Conservation (phyloP, 1,140 invertebrate genomes). For the Caerostris extrusa region DNA sequence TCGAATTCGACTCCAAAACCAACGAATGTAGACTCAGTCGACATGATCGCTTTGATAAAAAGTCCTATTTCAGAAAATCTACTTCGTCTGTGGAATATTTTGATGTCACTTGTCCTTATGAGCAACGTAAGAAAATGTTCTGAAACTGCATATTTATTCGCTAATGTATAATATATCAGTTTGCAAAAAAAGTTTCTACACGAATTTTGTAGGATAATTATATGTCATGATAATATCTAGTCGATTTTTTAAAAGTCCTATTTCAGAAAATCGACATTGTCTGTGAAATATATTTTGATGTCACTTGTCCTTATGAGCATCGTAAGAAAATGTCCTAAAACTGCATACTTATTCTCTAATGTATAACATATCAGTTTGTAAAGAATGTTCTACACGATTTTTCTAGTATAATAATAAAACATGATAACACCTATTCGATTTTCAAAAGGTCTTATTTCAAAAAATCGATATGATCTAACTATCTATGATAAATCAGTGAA, state of each 20-base stretch:
- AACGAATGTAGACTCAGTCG: constrained; percentile 92
- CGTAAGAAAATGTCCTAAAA: too few relatives aligned
- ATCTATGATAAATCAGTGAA: too few relatives aligned
- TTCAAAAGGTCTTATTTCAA: constrained; percentile 48
- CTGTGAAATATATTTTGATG: constrained; percentile 63
- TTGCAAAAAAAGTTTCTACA: too few relatives aligned
- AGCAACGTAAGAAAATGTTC: constrained; percentile 39
- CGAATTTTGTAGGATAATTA: too few relatives aligned
- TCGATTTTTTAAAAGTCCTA: background rate
- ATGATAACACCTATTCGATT: too few relatives aligned
- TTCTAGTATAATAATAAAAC: too few relatives aligned
- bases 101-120: constrained; percentile 65
- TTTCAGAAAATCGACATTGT: constrained; percentile 57
- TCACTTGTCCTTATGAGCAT: constrained; percentile 62
- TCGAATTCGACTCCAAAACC: constrained; percentile 92
- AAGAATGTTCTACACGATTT: too few relatives aligned
- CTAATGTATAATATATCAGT: too few relatives aligned
- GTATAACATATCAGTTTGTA: too few relatives aligned
- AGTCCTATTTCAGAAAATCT: constrained; percentile 57
- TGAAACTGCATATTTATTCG: too few relatives aligned
- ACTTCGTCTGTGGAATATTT: constrained; percentile 55
- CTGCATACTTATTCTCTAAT: too few relatives aligned
- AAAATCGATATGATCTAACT: constrained; percentile 9
- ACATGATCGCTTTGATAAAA: constrained; percentile 87
- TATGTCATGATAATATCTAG: too few relatives aligned